Evolutionary conservation across 2,797 vertebrate genomes (phyloP).

Genomic region (Danio tinwini): DNA sequence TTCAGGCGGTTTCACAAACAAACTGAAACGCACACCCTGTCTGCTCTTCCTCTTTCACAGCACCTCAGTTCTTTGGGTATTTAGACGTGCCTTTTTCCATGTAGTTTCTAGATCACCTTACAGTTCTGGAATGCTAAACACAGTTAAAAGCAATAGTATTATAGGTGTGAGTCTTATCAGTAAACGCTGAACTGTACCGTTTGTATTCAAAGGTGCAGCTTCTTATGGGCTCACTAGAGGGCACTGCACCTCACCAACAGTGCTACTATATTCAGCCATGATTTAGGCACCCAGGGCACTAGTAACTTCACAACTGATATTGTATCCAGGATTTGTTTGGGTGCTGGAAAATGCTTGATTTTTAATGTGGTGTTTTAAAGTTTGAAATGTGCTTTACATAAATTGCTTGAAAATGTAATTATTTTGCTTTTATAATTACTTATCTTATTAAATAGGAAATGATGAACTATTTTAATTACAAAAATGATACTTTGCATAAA

Average conservation of each 20-base stretch:
- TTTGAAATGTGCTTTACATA: no score
- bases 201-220: background rate
- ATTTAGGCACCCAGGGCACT: background rate
- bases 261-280: background rate
- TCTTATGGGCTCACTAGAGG: background rate
- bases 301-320: background rate
- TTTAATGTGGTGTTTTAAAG: no score
- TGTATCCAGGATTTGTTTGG: background rate
- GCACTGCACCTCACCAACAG: background rate
- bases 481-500: no score
- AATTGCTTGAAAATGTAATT: no score
- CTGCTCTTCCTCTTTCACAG: conserved; percentile 29
- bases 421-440: no score
- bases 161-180: background rate
- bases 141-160: background rate
- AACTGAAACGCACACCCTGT: conserved; percentile 13
- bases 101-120: background rate
- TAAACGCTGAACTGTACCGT: background rate
- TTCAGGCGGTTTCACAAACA: conserved; percentile 29
- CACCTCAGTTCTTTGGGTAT: background rate
- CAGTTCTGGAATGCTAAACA: background rate
- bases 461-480: no score
- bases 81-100: conserved; percentile 8
- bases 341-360: no score
- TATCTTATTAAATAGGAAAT: no score